These are phyloP conservation scores for Nasonia longicornis DNA, from an alignment of 1,140 invertebrate species.

Conservation along the genomic window DNA sequence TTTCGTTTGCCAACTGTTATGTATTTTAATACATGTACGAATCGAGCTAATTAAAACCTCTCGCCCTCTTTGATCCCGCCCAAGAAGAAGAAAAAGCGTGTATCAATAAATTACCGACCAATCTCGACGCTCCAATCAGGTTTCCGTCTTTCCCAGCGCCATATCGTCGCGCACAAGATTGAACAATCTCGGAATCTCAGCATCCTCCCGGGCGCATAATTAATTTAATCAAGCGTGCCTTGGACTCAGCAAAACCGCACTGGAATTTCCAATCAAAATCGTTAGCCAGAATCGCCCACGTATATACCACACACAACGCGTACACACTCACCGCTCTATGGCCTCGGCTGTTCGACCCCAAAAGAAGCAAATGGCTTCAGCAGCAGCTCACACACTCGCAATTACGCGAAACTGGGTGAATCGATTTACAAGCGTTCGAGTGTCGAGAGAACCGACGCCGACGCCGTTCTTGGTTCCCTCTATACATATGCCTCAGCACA, in stretches of 20 bases:
- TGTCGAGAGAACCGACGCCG: not conserved
- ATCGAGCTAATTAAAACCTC: not conserved
- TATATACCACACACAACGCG: not conserved
- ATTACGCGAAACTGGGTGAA: constrained; percentile 45
- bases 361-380: not conserved
- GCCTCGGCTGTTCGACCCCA: not conserved
- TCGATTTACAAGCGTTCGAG: constrained; percentile 42
- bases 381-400: not conserved
- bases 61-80: not conserved
- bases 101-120: constrained; percentile 7
- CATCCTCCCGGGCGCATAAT: not conserved
- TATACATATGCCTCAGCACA: not conserved
- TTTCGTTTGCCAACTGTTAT: not conserved
- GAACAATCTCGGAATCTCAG: not conserved
- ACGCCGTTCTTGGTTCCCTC: too few species aligned
- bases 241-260: not conserved
- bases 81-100: not conserved
- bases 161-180: not conserved
- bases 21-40: too few species aligned
- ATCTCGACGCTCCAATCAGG: not conserved
- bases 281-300: not conserved
- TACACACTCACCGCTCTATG: not conserved
- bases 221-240: constrained; percentile 3
- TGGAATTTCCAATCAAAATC: constrained; percentile 1
- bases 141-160: not conserved